Base-by-base conservation (phyloP, 1,140 invertebrate genomes). In the Caenorhabditis inopinata region DNA sequence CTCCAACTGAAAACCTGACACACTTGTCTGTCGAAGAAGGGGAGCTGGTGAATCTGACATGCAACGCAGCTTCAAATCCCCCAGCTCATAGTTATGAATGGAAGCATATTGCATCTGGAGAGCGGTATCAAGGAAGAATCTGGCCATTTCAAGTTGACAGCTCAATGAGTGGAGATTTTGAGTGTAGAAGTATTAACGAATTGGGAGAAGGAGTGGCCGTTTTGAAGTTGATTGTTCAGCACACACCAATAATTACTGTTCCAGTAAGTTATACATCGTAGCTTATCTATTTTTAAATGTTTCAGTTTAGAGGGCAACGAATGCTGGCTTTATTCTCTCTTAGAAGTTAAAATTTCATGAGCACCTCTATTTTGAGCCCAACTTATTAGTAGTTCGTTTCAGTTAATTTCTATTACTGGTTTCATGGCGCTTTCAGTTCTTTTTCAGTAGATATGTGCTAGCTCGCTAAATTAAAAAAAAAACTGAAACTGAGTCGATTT, bases 11-110 rank as follows among this genome's bases (percentile, higher is more conserved):
- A 32, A 74, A 81, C 16, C 49, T 76, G n/a, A 76, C 53, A 16
- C 53, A 62, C 16, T 62, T 62, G 29, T 62, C 79, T 14, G 79
- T 81, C 5, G 79, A 81, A 77, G 74, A 29, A 42, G 79, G 79
- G 25, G 38, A 81, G 46, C 42, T 51, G 25, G 75, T 81, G 14
- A 32, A 81, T 21, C 25, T 81, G 3, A 51, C 27, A 5, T 81
- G 80, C 32, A 48, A 76, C 12, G 38, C 80, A 16, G 53, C 81
- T 23, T 46, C 80, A 3, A 81, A 81, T 49, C 80, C 80, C 11
- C 49, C 49, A n/a, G 77, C 74, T 18, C 80, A 78, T 7, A 81
- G 80, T 48, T 81, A 76, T 68, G 74, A 81, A 73, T 81, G 80
- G 79, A 81, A 68, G 29, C 80, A 81, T 46, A 32, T 81, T 14